Conservation (phyloP, 2,888 invertebrate genomes). For the Podabrus alpinus region DNA sequence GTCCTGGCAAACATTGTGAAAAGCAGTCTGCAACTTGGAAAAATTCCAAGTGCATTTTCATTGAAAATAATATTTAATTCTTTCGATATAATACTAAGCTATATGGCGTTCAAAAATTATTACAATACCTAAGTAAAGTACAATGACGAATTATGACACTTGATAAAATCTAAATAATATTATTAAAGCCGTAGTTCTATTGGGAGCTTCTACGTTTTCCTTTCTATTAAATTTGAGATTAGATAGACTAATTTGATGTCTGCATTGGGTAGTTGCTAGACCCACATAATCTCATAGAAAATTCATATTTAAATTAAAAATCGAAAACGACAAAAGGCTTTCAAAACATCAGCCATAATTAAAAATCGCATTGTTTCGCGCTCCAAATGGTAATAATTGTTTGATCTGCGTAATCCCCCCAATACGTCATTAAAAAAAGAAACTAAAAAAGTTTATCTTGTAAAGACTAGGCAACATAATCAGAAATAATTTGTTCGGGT, state of each 20-base stretch:
- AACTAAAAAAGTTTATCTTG: not conserved
- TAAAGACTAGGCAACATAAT: not conserved
- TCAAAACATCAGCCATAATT: not conserved
- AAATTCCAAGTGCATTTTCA: not conserved
- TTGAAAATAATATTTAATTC: not conserved
- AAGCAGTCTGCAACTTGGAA: not conserved
- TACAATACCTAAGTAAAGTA: too few species aligned
- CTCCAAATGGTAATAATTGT: not conserved
- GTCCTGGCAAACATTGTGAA: not conserved
- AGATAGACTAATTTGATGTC: conserved; percentile 10
- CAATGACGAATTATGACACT: not conserved
- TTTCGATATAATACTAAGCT: not conserved
- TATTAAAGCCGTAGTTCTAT: not conserved
- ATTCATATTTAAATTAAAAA: not conserved
- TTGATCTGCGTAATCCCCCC: not conserved
- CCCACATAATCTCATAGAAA: not conserved
- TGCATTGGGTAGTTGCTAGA: conserved; percentile 9
- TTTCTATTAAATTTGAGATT: conserved; percentile 8
- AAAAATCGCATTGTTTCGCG: not conserved
- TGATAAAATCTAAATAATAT: not conserved
- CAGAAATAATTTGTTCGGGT: not conserved
- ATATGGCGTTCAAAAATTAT: not conserved
- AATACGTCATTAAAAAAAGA: not conserved
- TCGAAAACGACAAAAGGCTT: not conserved
- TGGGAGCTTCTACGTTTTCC: not conserved